phyloP scores from a whole-genome alignment of 64 coral and sea anemone genomes.

The Stichodactyla helianthus region DNA sequence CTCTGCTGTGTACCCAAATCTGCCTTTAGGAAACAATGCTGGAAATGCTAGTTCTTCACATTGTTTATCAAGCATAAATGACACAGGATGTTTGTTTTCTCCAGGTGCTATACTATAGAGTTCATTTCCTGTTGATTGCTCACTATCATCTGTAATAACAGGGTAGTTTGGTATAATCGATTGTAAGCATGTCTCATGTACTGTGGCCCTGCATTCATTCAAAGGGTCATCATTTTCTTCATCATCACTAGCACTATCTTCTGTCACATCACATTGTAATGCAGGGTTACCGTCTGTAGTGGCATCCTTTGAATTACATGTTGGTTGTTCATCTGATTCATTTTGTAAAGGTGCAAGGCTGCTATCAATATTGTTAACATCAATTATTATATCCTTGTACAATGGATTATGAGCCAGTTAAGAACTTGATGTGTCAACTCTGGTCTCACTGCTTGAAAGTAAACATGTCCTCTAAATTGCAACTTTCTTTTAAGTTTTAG shows the following conservation, averaged over 20 bases:
- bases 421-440: too few relatives aligned
- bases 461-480: too few relatives aligned
- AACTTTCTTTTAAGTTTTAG: too few relatives aligned
- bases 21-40: too few relatives aligned
- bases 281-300: background rate
- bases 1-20: background rate
- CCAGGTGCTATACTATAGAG: background rate
- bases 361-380: background rate
- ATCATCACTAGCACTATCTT: background rate
- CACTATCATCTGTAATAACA: background rate
- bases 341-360: background rate
- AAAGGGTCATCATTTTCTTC: constrained; percentile 24
- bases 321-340: background rate
- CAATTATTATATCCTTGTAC: background rate
- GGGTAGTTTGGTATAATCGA: too few relatives aligned
- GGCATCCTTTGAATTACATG: background rate
- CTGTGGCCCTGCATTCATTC: background rate
- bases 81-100: too few relatives aligned
- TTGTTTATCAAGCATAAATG: too few relatives aligned
- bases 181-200: background rate
- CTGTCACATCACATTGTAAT: background rate
- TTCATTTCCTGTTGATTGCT: constrained; percentile 28
- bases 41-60: too few relatives aligned
- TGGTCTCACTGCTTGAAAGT: too few relatives aligned
- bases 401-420: too few relatives aligned